Evolutionary conservation across 2,797 vertebrate species (phyloP).

Genomic region (Lycodopsis pacificus): DNA sequence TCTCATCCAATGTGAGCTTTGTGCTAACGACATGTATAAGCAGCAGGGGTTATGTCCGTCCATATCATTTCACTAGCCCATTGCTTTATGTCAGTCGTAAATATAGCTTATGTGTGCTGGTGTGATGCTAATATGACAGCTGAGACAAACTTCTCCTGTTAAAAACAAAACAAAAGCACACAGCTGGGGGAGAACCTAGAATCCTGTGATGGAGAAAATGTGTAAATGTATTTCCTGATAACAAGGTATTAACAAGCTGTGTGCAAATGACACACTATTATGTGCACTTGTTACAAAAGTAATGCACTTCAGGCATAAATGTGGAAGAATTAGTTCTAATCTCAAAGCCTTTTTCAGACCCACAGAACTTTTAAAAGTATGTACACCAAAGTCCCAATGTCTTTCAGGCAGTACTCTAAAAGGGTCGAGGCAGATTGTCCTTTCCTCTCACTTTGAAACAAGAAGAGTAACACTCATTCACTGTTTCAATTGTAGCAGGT

Average conservation of each 20-base stretch:
- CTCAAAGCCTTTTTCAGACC: background rate
- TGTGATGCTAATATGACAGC: constrained; percentile 59
- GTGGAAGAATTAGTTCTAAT: background rate
- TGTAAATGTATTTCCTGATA: constrained; percentile 8
- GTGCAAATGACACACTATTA: no score
- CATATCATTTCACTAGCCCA: constrained; percentile 3
- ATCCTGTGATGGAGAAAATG: constrained; percentile 11
- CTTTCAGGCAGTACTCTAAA: background rate
- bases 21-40: constrained; percentile 24
- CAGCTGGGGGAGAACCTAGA: constrained; percentile 21
- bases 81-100: constrained; percentile 44
- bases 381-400: background rate
- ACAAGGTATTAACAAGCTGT: constrained; percentile 25
- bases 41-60: constrained; percentile 40
- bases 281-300: no score
- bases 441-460: background rate
- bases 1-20: constrained; percentile 33
- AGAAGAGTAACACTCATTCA: background rate
- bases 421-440: background rate
- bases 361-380: background rate
- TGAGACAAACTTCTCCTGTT: constrained; percentile 32
- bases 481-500: background rate
- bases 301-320: background rate
- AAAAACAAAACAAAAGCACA: constrained; percentile 7
- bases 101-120: constrained; percentile 43